A percentile compares a stretch with the other conserved stretches of the same genome.
phyloP scores from a whole-genome alignment of 2,797 vertebrate species.

The Artibeus lituratus region DNA sequence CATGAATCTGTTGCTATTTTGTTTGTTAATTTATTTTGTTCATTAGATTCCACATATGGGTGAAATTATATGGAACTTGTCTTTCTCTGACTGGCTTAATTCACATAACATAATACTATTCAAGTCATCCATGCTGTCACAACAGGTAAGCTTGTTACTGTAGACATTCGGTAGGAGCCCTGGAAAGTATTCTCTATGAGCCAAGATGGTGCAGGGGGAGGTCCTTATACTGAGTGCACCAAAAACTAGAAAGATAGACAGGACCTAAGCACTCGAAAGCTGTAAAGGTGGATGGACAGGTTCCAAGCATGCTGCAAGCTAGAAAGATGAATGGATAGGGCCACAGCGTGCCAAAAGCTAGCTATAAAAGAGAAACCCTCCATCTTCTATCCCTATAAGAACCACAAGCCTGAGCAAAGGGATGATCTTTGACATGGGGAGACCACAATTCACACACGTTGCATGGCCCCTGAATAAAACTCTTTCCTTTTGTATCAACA shows the following conservation, averaged over 20 bases:
- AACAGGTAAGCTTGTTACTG: not conserved
- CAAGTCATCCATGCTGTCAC: not conserved
- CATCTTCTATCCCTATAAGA: not conserved
- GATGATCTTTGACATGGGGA: not conserved
- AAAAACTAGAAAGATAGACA: not conserved
- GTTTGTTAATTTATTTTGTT: not conserved
- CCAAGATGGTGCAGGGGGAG: not conserved
- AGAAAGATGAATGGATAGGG: not conserved
- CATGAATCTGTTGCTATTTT: not conserved
- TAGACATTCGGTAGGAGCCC: not conserved
- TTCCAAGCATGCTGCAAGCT: not conserved
- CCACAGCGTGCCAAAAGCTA: not conserved
- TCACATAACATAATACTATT: not conserved
- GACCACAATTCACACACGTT: not conserved
- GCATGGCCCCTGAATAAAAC: not conserved
- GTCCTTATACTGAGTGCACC: not conserved
- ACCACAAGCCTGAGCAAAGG: not conserved
- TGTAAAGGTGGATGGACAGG: too few species aligned
- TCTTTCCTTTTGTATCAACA: not conserved
- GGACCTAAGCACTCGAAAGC: not conserved
- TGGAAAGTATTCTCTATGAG: not conserved
- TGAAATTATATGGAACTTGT: not conserved
- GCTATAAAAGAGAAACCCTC: not conserved
- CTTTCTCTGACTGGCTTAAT: not conserved
- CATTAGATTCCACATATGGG: not conserved